Conservation (phyloP, 1,140 invertebrate genomes). For the Trichogramma pretiosum region DNA sequence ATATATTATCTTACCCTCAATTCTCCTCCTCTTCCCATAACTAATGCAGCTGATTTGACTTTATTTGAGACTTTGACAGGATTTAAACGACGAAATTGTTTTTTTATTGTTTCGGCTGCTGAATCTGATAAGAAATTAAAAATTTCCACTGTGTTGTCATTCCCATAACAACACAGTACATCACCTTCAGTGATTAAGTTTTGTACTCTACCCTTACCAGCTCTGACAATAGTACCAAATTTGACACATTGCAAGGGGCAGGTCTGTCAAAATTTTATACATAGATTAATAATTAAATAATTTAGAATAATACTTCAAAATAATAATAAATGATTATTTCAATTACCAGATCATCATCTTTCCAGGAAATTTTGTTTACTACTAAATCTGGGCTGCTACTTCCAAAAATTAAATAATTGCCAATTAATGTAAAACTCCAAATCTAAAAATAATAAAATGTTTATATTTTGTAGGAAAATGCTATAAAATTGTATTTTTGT, state of each 20-base stretch:
- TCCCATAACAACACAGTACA: conserved; percentile 75
- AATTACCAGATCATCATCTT: conserved; percentile 49
- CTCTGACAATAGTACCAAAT: conserved; percentile 67
- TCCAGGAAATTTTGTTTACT: conserved; percentile 65
- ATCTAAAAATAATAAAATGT: conserved; percentile 58
- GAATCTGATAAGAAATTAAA: conserved; percentile 71
- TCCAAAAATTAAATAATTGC: conserved; percentile 77
- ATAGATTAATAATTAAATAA: too few species aligned
- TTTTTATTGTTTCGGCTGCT: conserved; percentile 62
- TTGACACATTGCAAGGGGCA: conserved; percentile 64
- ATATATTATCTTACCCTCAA: conserved; percentile 47
- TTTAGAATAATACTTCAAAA: too few species aligned
- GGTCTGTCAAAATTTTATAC: conserved; percentile 25
- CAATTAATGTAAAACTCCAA: conserved; percentile 74
- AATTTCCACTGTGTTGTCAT: conserved; percentile 71
- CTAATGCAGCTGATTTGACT: conserved; percentile 59
- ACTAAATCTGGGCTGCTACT: conserved; percentile 73
- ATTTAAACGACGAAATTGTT: conserved; percentile 66
- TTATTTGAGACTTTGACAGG: conserved; percentile 58
- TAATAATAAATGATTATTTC: conserved; percentile 11
- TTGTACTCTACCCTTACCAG: conserved; percentile 64
- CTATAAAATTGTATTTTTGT: conserved; percentile 1
- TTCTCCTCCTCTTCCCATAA: conserved; percentile 59
- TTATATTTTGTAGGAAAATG: too few species aligned
- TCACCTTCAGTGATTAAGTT: conserved; percentile 59